Evolutionary conservation across 2,113 vertebrate species (phyloP), one percentile per base, ranked within the genome.

Genomic region (Zosterops japonicus): DNA sequence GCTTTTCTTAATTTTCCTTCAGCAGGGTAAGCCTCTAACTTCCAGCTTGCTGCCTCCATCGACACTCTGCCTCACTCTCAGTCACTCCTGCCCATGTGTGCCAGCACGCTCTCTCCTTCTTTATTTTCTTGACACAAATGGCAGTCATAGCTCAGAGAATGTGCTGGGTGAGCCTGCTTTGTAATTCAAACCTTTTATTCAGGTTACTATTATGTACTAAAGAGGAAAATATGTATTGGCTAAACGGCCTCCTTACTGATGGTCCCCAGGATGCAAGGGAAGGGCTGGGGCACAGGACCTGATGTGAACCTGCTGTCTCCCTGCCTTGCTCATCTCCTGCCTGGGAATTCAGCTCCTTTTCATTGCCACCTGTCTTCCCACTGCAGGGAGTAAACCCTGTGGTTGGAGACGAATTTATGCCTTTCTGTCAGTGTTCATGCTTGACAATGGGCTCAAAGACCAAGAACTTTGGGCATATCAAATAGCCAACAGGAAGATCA

Each of bases 61-160:
- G 8, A 92, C 0, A 0, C 68, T 80, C 59, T 91, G 77, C 81
- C 82, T 93, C 36, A 74, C 41, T 75, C 57, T 91, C 70, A 85
- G 89, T 95, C 76, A 89, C 89, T 97, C 61, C 50, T 87, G 94
- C 81, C 83, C 89, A 29, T 89, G 91, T 93, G 81, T 2, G 3
- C 91, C 92, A 69, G 29, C 68, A 93, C 6, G 31, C 49, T 72
- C 96, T 92, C 95, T 78, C 91, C 90, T 94, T 97, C 95, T 98
- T 98, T 98, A 97, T 98, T 98, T 97, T 97, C 98, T 97, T 98
- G 98, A 98, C 97, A 97, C 90, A 98, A 98, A 98, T 97, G 97
- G 97, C 97, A 97, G 87, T 96, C 97, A 98, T 97, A 93, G 93
- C 95, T 98, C 97, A 98, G 93, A 96, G 91, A 97, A 95, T 94